Base-by-base conservation (phyloP, 2,797 vertebrate genomes). In the Enteromius viviparus region DNA sequence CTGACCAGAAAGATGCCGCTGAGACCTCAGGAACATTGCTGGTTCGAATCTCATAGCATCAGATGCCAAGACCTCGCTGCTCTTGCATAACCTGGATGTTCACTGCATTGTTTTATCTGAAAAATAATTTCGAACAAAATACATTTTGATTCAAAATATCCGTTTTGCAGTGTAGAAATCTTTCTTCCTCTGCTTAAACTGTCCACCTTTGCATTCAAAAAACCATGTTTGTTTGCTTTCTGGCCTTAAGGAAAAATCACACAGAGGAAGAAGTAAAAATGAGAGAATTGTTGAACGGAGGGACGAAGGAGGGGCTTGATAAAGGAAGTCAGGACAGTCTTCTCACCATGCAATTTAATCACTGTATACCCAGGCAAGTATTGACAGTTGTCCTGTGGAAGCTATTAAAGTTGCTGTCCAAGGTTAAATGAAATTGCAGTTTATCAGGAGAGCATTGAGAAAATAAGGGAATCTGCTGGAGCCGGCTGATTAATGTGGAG, bases 371-470 rank as follows among this genome's bases (percentile, higher is more conserved):
- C 93, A 81, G 96, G 95, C 94, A 97, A 96, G 96, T 99, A 99
- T 99, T 96, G 97, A 99, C 98, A 98, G 97, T 98, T 97, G 97
- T 99, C 97, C 97, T 95, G 95, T 96, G 96, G 95, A 98, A 97
- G 97, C 97, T 97, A 98, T 99, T 99, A 98, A 98, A 97, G 96
- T 97, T 97, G 96, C 97, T 97, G 96, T 99, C 97, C 98, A 99
- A 99, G 98, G 98, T 99, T 98, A 99, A 98, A 99, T 99, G 97
- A 99, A 98, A 99, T 99, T 97, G 98, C 97, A 98, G 97, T 99
- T 99, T 98, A 98, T 99, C 98, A 99, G 96, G 95, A 96, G 95
- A 96, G 96, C 98, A 97, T 97, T 98, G 97, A 97, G 97, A 96
- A 98, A 98, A 98, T 98, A 99, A 98, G 97, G 94, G 96, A 98